phyloP scores from a whole-genome alignment of 2,797 vertebrate genomes.

The Sus cebifrons region DNA sequence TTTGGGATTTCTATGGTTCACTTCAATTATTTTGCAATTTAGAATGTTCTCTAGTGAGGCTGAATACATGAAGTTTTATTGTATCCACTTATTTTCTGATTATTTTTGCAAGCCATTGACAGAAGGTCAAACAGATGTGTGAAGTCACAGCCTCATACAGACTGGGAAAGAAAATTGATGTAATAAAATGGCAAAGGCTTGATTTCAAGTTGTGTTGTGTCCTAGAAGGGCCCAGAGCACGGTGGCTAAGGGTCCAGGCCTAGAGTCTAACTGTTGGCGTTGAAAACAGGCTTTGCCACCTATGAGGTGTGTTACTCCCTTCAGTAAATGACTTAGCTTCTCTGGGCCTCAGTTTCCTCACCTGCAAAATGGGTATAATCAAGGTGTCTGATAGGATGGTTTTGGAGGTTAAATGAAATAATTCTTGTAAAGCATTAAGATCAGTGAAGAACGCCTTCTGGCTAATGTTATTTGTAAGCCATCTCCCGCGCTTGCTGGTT shows the following conservation, averaged over 20 bases:
- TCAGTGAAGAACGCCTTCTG: not conserved
- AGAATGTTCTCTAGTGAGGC: conserved; percentile 15
- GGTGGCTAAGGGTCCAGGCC: not conserved
- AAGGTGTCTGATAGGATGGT: not conserved
- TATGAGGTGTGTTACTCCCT: not conserved
- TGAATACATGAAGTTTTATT: conserved; percentile 37
- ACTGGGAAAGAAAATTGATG: not conserved
- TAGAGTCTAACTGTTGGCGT: not conserved
- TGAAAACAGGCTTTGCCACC: not conserved
- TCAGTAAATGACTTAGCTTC: not conserved
- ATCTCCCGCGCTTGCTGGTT: not conserved
- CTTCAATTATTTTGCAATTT: conserved; percentile 57
- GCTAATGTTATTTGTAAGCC: not conserved
- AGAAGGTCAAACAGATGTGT: conserved; percentile 37
- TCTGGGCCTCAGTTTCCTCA: not conserved
- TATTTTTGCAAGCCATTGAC: conserved; percentile 39
- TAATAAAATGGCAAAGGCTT: not conserved
- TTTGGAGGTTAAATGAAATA: not conserved
- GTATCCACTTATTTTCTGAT: conserved; percentile 52
- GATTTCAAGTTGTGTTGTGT: not conserved
- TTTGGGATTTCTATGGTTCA: not conserved
- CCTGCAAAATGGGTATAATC: not conserved
- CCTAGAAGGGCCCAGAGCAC: not conserved
- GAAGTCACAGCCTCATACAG: not conserved
- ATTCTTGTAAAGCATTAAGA: not conserved